These are phyloP conservation scores for Nymphalis io DNA, from an alignment of 1,140 invertebrate genomes.

Conservation along the genomic window DNA sequence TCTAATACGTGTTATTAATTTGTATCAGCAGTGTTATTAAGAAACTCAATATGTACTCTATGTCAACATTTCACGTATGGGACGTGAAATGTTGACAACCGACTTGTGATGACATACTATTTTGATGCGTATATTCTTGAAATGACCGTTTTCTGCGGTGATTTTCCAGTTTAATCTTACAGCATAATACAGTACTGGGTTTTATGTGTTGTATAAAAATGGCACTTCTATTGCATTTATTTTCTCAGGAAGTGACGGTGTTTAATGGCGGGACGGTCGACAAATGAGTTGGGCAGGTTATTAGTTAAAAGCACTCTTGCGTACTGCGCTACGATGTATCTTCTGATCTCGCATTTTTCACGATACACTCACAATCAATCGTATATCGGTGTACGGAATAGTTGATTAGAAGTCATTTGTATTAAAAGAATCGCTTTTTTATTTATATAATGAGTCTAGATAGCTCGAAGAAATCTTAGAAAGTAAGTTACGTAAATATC, in stretches of 20 bases:
- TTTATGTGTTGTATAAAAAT: background rate
- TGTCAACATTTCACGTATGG: no score
- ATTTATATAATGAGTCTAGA: background rate
- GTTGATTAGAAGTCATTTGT: background rate
- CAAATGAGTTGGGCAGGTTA: constrained; percentile 40
- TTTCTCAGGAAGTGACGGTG: constrained; percentile 3
- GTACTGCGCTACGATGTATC: constrained; percentile 19
- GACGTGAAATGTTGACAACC: no score
- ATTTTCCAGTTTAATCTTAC: no score
- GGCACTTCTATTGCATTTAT: constrained; percentile 1
- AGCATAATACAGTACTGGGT: no score
- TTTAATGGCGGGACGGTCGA: constrained; percentile 31
- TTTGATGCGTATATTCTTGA: no score
- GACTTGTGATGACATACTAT: no score
- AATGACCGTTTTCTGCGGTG: no score
- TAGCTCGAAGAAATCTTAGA: no score
- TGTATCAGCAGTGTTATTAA: no score
- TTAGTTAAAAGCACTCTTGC: constrained; percentile 36
- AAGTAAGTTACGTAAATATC: no score
- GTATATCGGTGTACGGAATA: constrained; percentile 10
- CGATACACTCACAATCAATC: constrained; percentile 25
- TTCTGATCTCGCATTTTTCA: constrained; percentile 34
- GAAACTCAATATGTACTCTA: no score
- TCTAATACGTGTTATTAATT: no score
- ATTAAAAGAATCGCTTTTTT: background rate